These are phyloP conservation scores for Drosophila busckii DNA, from an alignment of 1,140 invertebrate species.

Conservation along the genomic window DNA sequence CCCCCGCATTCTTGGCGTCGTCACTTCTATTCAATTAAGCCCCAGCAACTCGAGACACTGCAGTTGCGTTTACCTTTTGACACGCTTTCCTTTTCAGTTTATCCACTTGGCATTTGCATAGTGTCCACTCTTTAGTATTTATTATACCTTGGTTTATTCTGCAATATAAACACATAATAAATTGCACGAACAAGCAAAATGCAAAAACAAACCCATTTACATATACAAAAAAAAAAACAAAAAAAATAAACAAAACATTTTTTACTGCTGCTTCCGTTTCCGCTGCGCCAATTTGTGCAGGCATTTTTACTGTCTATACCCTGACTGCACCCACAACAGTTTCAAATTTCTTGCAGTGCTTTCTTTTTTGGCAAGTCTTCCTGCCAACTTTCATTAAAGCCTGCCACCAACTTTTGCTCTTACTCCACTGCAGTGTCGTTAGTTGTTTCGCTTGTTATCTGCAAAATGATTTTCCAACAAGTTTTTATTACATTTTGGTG, in stretches of 20 bases:
- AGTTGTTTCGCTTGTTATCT: conserved; percentile 10
- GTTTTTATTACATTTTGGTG: conserved; percentile 25
- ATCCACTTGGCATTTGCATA: conserved; percentile 31
- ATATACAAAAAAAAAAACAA: too few relatives aligned
- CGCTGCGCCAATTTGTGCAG: conserved; percentile 76
- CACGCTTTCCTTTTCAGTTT: conserved; percentile 37
- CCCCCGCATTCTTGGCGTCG: too few relatives aligned
- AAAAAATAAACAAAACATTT: conserved; percentile 21
- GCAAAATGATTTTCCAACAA: conserved; percentile 32
- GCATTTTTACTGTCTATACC: conserved; percentile 42
- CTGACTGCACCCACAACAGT: conserved; percentile 4
- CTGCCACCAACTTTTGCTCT: not conserved
- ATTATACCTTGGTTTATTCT: not conserved
- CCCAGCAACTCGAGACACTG: conserved; percentile 27
- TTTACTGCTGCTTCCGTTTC: conserved; percentile 76
- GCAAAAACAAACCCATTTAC: too few relatives aligned
- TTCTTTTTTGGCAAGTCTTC: conserved; percentile 7
- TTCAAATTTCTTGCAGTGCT: conserved; percentile 1
- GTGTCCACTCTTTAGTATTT: conserved; percentile 1
- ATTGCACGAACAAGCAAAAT: conserved; percentile 16
- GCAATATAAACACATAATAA: conserved; percentile 31
- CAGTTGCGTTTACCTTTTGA: conserved; percentile 35
- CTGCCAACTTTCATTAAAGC: conserved; percentile 10
- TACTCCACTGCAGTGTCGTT: not conserved
- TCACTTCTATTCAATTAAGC: conserved; percentile 44